Conservation (phyloP, 53 echinoderm and acorn worm species). For the Patiria pectinifera region DNA sequence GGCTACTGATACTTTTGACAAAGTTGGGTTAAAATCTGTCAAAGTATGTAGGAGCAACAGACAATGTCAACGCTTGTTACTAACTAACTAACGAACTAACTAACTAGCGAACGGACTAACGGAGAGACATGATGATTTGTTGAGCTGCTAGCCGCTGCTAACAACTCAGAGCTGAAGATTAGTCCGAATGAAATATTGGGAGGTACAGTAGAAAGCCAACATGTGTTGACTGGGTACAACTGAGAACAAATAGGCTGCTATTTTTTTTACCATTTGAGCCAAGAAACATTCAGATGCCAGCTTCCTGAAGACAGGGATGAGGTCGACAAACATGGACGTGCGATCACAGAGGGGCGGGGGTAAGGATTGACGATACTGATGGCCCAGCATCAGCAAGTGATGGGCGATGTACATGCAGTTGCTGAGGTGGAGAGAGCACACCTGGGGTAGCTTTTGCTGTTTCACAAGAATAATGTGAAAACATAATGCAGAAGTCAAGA, state of each 20-base stretch:
- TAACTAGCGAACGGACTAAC: too few relatives aligned
- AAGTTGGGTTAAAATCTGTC: too few relatives aligned
- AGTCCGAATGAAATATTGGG: too few relatives aligned
- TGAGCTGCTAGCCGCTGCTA: too few relatives aligned
- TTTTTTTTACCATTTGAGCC: constrained; percentile 88
- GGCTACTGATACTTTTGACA: too few relatives aligned
- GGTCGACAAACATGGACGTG: constrained; percentile 85
- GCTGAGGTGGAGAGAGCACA: constrained; percentile 93
- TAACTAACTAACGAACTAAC: too few relatives aligned
- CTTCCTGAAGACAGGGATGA: constrained; percentile 88
- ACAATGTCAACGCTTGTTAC: too few relatives aligned
- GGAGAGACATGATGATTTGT: too few relatives aligned
- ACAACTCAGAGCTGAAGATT: too few relatives aligned
- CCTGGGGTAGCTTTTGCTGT: constrained; percentile 84
- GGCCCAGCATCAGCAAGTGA: constrained; percentile 84
- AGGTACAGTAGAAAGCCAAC: too few relatives aligned
- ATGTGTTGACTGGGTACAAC: too few relatives aligned
- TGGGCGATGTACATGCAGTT: constrained; percentile 98
- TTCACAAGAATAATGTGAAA: background rate
- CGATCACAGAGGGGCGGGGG: constrained; percentile 78
- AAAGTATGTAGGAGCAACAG: too few relatives aligned
- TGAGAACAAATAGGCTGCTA: background rate
- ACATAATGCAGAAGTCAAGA: background rate
- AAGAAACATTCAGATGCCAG: constrained; percentile 84
- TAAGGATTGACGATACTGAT: constrained; percentile 81